These are phyloP conservation scores for Apteryx owenii DNA, from an alignment of 2,113 vertebrate genomes.

Conservation along the genomic window DNA sequence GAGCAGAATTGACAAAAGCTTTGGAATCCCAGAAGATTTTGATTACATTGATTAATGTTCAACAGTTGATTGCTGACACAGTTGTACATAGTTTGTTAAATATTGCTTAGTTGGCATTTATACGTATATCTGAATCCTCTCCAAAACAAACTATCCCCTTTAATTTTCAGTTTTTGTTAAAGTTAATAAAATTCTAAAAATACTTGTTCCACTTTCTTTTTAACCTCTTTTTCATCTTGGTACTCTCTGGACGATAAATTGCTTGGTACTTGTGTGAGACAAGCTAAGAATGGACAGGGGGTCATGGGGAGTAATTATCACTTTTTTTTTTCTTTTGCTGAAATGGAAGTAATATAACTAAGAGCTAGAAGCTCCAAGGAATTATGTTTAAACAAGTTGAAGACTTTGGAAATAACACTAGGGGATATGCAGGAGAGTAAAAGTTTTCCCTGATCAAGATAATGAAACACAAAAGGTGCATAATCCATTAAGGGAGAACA, in stretches of 20 bases:
- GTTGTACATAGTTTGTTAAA: slow-evolving; percentile 39
- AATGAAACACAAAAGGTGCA: not conserved
- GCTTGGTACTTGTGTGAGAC: not conserved
- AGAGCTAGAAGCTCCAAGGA: not conserved
- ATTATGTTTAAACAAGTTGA: not conserved
- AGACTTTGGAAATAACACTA: not conserved
- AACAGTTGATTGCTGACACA: not conserved
- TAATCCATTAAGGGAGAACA: not conserved
- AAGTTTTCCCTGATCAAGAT: not conserved
- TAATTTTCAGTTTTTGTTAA: not conserved
- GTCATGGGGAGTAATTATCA: not conserved
- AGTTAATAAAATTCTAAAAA: slow-evolving; percentile 69
- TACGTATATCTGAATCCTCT: not conserved
- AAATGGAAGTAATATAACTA: not conserved
- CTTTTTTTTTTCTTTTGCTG: not conserved
- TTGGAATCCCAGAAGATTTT: slow-evolving; percentile 97
- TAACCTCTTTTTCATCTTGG: not conserved
- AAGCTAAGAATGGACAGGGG: not conserved
- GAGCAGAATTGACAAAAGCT: slow-evolving; percentile 91
- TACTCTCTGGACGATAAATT: not conserved
- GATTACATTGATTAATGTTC: slow-evolving; percentile 90
- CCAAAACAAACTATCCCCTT: not conserved
- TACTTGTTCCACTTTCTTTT: not conserved
- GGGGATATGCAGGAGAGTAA: not conserved
- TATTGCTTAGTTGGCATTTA: not conserved